These are phyloP conservation scores for Gobio occitaniae DNA, from an alignment of 2,797 vertebrate species.

Conservation along the genomic window DNA sequence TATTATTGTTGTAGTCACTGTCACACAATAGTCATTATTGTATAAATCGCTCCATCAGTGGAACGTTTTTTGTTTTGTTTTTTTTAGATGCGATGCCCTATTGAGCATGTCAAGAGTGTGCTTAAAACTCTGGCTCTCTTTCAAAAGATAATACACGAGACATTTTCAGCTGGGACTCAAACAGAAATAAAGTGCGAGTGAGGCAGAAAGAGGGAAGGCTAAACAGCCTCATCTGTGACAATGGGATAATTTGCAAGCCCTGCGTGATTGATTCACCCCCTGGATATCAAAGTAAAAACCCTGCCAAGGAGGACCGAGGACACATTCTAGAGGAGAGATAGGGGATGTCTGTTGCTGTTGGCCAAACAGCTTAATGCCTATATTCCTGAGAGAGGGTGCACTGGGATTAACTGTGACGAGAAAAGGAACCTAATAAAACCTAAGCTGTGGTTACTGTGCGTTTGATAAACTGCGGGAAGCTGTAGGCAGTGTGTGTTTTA, in stretches of 20 bases:
- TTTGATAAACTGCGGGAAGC: slow-evolving; percentile 17
- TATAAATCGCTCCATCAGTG: not conserved
- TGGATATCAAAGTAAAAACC: slow-evolving; percentile 47
- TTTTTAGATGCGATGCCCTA: not conserved
- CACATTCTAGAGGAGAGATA: slow-evolving; percentile 9
- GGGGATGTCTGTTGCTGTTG: slow-evolving; percentile 29
- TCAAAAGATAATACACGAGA: slow-evolving; percentile 30
- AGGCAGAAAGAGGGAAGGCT: slow-evolving; percentile 20
- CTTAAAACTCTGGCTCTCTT: slow-evolving; percentile 19
- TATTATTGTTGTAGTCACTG: not conserved
- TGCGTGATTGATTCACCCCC: slow-evolving; percentile 17
- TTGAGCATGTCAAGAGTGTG: not conserved
- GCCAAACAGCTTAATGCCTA: slow-evolving; percentile 43
- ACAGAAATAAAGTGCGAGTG: slow-evolving; percentile 22
- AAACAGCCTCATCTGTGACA: slow-evolving; percentile 41
- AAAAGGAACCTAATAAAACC: slow-evolving; percentile 50
- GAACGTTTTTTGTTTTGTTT: not conserved
- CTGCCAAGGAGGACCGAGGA: not conserved
- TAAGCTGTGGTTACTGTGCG: slow-evolving; percentile 36
- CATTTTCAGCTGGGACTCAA: slow-evolving; percentile 39
- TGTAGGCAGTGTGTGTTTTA: slow-evolving; percentile 32
- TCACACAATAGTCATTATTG: no score
- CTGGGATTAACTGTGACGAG: slow-evolving; percentile 46
- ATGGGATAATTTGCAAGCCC: slow-evolving; percentile 45
- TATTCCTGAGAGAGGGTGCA: slow-evolving; percentile 45